A percentile compares a stretch with the other conserved stretches of the same genome.
These are phyloP conservation scores for Hydriomena furcata DNA, from an alignment of 2,888 invertebrate species.

Conservation along the genomic window DNA sequence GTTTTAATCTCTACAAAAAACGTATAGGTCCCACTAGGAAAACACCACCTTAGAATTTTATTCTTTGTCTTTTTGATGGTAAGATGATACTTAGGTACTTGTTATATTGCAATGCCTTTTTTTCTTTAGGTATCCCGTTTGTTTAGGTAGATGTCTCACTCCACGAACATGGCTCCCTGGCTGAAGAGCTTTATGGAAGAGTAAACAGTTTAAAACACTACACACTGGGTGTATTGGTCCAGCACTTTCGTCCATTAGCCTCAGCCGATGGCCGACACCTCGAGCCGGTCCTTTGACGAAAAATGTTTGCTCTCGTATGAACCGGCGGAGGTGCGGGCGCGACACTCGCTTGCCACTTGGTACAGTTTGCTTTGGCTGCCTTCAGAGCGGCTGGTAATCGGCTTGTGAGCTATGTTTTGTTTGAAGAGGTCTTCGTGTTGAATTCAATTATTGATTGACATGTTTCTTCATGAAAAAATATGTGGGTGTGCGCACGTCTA, in stretches of 20 bases:
- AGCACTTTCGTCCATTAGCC: constrained; percentile 82
- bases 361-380: constrained; percentile 64
- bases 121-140: constrained; percentile 45
- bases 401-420: constrained; percentile 51
- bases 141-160: constrained; percentile 54
- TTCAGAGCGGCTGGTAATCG: constrained; percentile 51
- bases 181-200: constrained; percentile 80
- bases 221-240: constrained; percentile 73
- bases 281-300: constrained; percentile 70
- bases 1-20: too few species aligned
- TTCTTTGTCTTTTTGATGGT: constrained; percentile 3
- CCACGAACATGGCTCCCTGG: constrained; percentile 52
- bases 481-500: background rate
- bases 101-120: constrained; percentile 22
- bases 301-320: constrained; percentile 66
- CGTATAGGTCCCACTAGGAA: background rate
- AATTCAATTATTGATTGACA: constrained; percentile 32
- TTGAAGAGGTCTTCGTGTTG: constrained; percentile 35
- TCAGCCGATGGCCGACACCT: constrained; percentile 76
- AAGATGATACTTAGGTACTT: constrained; percentile 20
- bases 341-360: constrained; percentile 66
- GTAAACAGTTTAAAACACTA: constrained; percentile 84
- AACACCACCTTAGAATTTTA: background rate
- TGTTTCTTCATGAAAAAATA: constrained; percentile 21
- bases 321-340: constrained; percentile 62